phyloP scores from a whole-genome alignment of 2,888 invertebrate genomes.

The Eupeodes luniger region DNA sequence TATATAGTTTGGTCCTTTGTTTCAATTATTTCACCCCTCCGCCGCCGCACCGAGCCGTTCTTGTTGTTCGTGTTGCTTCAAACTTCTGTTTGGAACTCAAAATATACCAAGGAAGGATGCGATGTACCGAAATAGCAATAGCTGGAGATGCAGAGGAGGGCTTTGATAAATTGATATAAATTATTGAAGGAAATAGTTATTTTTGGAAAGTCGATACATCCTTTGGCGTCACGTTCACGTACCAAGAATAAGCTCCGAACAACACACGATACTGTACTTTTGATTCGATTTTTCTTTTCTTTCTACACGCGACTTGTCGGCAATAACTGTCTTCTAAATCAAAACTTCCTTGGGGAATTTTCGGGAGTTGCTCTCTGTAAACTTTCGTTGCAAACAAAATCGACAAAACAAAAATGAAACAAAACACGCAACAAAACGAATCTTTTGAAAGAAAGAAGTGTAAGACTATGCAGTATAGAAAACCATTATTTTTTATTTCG shows the following conservation, averaged over 20 bases:
- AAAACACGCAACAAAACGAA: background rate
- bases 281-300: conserved; percentile 51
- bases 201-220: conserved; percentile 61
- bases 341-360: conserved; percentile 58
- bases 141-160: conserved; percentile 4
- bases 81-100: conserved; percentile 15
- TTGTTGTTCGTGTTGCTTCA: conserved; percentile 16
- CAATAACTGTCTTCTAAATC: conserved; percentile 76
- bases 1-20: conserved; percentile 68
- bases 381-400: conserved; percentile 37
- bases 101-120: background rate
- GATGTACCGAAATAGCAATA: background rate
- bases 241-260: conserved; percentile 4
- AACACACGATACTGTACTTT: conserved; percentile 42
- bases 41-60: background rate
- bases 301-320: conserved; percentile 53
- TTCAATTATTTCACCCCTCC: conserved; percentile 67
- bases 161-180: conserved; percentile 74
- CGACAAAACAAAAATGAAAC: background rate
- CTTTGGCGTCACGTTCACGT: conserved; percentile 56
- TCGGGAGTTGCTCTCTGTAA: conserved; percentile 17
- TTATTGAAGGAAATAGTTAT: conserved; percentile 65
- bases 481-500: conserved; percentile 40
- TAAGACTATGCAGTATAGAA: background rate
- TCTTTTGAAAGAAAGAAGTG: conserved; percentile 4